These are phyloP conservation scores for Trematomus bernacchii DNA, from an alignment of 2,797 vertebrate species.

Conservation along the genomic window DNA sequence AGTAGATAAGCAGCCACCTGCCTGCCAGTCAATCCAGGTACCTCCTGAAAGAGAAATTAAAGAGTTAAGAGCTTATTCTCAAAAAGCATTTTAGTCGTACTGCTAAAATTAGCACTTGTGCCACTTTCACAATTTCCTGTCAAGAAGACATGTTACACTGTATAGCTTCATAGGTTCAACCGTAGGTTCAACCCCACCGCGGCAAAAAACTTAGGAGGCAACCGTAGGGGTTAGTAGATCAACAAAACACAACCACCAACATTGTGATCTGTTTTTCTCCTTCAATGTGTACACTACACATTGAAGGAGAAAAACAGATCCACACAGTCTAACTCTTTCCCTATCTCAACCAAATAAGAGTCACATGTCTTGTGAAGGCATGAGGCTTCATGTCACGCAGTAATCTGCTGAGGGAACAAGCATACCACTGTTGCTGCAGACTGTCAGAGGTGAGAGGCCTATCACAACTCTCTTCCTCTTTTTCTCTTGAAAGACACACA, in stretches of 20 bases:
- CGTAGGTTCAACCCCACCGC: constrained; percentile 30
- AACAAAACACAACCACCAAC: constrained; percentile 33
- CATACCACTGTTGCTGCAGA: constrained; percentile 57
- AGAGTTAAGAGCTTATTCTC: constrained; percentile 20
- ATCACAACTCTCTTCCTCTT: constrained; percentile 22
- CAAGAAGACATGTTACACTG: constrained; percentile 5
- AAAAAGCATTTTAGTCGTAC: constrained; percentile 19
- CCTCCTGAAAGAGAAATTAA: constrained; percentile 14
- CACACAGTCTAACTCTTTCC: constrained; percentile 41
- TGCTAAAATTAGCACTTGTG: constrained; percentile 29
- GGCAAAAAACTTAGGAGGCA: constrained; percentile 44
- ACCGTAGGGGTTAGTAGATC: constrained; percentile 20
- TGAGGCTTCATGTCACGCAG: constrained; percentile 73
- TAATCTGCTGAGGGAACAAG: constrained; percentile 72
- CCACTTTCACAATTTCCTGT: constrained; percentile 26
- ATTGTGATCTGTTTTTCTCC: not conserved
- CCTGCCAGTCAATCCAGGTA: constrained; percentile 11
- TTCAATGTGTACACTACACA: not conserved
- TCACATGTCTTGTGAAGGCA: constrained; percentile 75
- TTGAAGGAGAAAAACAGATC: constrained; percentile 19
- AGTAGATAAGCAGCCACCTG: constrained; percentile 34
- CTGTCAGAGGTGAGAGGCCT: constrained; percentile 58
- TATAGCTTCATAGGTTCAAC: constrained; percentile 27
- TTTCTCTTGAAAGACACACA: constrained; percentile 20
- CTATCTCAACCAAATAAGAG: constrained; percentile 58